Evolutionary conservation across 2,797 vertebrate species (phyloP).

Genomic region (Diplodus puntazzo): DNA sequence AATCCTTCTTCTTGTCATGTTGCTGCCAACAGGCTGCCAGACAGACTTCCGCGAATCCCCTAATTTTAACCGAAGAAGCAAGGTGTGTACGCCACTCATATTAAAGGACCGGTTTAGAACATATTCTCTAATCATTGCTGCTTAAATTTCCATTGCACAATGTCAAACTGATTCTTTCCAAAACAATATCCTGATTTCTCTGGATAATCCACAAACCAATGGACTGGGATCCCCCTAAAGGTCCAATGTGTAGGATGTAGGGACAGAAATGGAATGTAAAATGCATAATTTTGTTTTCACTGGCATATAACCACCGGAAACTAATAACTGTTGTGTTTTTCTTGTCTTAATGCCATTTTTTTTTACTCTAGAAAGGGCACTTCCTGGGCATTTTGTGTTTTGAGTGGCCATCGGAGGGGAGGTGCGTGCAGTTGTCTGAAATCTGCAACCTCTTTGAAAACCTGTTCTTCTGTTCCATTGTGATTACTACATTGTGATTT

Average conservation of each 20-base stretch:
- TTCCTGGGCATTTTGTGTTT: no score
- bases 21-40: conserved; percentile 22
- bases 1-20: conserved; percentile 22
- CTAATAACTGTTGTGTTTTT: no score
- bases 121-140: background rate
- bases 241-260: no score
- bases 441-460: no score
- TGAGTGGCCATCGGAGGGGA: no score
- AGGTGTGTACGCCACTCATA: conserved; percentile 3
- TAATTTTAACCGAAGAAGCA: background rate
- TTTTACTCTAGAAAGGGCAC: no score
- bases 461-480: no score
- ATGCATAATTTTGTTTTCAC: background rate
- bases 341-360: no score
- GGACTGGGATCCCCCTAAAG: no score
- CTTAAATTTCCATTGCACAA: background rate
- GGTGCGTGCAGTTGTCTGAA: no score
- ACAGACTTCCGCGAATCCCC: background rate
- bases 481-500: no score
- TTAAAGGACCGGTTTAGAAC: background rate
- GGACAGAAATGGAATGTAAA: no score
- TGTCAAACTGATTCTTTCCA: background rate
- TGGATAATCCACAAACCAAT: background rate
- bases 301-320: background rate
- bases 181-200: background rate